phyloP scores from a whole-genome alignment of 2,113 vertebrate genomes.

The Potamarius usumacintae region DNA sequence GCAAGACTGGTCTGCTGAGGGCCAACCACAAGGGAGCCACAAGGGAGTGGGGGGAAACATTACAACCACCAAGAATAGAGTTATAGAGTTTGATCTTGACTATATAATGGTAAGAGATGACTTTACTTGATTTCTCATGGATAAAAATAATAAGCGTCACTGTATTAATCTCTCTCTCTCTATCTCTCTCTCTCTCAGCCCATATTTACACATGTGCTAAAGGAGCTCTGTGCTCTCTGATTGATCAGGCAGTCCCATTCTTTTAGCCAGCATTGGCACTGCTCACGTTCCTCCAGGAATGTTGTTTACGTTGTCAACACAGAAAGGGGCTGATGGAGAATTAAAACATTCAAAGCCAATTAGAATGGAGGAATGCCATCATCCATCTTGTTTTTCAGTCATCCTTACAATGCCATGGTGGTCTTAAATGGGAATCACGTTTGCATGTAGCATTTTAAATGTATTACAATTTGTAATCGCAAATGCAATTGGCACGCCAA shows the following conservation, averaged over 20 bases:
- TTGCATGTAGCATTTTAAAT: conserved; percentile 46
- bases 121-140: conserved; percentile 3
- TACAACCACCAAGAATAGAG: conserved; percentile 10
- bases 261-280: conserved; percentile 44
- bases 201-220: conserved; percentile 53
- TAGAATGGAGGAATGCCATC: conserved; percentile 52
- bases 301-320: conserved; percentile 61
- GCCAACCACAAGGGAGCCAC: conserved; percentile 65
- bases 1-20: conserved; percentile 40
- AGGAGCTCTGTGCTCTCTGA: conserved; percentile 54
- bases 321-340: conserved; percentile 61
- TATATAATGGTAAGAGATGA: conserved; percentile 65
- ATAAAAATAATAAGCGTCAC: background rate
- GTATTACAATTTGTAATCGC: conserved; percentile 49
- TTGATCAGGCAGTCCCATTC: conserved; percentile 60
- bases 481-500: conserved; percentile 22
- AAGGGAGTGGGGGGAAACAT: background rate
- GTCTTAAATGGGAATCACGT: conserved; percentile 46
- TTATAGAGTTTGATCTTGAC: conserved; percentile 54
- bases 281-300: conserved; percentile 55
- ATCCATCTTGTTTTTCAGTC: conserved; percentile 64
- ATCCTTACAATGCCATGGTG: conserved; percentile 44
- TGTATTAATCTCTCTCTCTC: background rate
- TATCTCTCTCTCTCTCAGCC: conserved; percentile 40
- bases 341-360: conserved; percentile 62